phyloP scores from a whole-genome alignment of 2,113 vertebrate genomes.

The Pandion haliaetus region DNA sequence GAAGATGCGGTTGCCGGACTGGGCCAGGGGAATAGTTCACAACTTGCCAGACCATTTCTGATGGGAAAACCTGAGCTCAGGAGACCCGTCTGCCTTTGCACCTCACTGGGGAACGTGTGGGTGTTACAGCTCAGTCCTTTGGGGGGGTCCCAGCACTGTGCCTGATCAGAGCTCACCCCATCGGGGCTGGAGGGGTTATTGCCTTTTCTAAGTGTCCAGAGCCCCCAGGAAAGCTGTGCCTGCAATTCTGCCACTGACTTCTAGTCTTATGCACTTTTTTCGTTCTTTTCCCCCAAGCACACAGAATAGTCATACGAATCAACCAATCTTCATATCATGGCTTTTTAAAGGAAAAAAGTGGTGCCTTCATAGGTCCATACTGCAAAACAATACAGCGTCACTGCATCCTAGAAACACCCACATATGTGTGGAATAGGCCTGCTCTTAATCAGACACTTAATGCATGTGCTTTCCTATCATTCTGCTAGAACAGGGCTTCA shows the following conservation, averaged over 20 bases:
- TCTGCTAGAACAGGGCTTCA: not conserved
- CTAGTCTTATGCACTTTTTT: not conserved
- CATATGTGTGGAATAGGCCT: not conserved
- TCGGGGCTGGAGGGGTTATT: not conserved
- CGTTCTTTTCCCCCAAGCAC: not conserved
- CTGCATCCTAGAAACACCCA: not conserved
- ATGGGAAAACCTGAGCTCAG: not conserved
- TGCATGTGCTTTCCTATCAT: not conserved
- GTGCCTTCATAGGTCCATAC: not conserved
- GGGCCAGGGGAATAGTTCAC: not conserved
- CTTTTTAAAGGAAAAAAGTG: not conserved
- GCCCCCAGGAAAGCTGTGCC: not conserved
- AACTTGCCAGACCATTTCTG: not conserved
- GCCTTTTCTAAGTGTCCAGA: not conserved
- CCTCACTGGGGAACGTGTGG: accelerated
- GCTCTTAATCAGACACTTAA: not conserved
- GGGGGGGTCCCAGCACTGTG: accelerated
- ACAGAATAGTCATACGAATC: not conserved
- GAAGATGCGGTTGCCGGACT: not conserved
- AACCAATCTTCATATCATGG: not conserved
- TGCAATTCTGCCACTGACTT: not conserved
- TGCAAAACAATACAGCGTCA: not conserved
- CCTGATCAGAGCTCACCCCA: not conserved
- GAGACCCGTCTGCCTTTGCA: not conserved
- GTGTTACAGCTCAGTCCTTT: not conserved